A percentile compares a stretch with the other conserved stretches of the same genome.
Conservation (phyloP, 2,888 invertebrate species). For the Ormyrus labotus region DNA sequence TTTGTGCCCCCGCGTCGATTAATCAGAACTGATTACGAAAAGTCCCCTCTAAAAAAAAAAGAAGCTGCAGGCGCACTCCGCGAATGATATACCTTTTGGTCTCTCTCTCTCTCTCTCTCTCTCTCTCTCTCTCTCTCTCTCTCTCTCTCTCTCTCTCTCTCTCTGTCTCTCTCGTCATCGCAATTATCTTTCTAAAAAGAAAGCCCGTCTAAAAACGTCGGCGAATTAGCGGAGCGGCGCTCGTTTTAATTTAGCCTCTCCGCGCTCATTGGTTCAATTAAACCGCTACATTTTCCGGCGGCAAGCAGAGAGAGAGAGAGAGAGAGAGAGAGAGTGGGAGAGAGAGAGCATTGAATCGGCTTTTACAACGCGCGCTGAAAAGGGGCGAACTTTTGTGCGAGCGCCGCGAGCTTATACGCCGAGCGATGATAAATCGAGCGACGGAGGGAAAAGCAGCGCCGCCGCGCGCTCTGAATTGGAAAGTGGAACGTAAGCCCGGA, state of each 20-base stretch:
- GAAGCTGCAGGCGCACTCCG: no score
- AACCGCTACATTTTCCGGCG: conserved; percentile 26
- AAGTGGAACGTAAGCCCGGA: conserved; percentile 49
- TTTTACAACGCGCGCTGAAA: conserved; percentile 8
- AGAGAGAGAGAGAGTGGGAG: neutral
- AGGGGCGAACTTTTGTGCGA: conserved; percentile 18
- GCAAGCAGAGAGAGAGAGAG: neutral
- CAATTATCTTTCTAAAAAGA: neutral
- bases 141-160: no score
- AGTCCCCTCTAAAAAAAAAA: no score
- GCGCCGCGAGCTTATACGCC: no score
- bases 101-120: no score
- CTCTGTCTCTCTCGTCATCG: no score
- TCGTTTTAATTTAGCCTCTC: conserved; percentile 16
- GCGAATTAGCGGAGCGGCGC: neutral
- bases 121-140: no score
- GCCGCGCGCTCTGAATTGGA: conserved; percentile 27
- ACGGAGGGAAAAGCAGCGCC: conserved; percentile 2
- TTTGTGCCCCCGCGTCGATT: no score
- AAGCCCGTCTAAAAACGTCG: neutral
- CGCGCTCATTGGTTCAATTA: conserved; percentile 41
- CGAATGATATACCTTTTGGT: no score
- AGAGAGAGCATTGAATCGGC: conserved; percentile 24
- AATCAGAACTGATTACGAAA: no score
- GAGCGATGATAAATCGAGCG: conserved; percentile 42